Evolutionary conservation across 2,888 invertebrate genomes (phyloP).

Genomic region (Hirtodrosophila trivittata): DNA sequence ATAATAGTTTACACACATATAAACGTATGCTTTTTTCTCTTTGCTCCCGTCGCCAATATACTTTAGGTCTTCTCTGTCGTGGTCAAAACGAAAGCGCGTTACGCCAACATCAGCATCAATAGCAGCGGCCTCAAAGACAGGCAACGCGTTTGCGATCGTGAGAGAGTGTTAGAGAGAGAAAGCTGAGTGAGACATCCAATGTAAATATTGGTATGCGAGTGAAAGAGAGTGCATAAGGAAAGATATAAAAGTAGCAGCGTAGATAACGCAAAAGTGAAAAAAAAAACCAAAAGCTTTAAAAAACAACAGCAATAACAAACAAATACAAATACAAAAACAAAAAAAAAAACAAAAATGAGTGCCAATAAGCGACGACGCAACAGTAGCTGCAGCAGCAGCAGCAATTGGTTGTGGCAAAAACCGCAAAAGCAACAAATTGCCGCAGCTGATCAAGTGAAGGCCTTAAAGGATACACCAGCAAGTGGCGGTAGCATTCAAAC

Average conservation of each 20-base stretch:
- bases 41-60: slow-evolving; percentile 34
- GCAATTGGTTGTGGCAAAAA: neutral
- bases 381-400: slow-evolving; percentile 17
- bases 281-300: slow-evolving; percentile 6
- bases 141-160: slow-evolving; percentile 19
- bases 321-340: neutral
- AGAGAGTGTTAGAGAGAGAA: slow-evolving; percentile 23
- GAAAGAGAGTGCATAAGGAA: slow-evolving; percentile 22
- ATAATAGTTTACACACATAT: too few relatives aligned
- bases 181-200: slow-evolving; percentile 18
- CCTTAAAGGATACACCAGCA: slow-evolving; percentile 7
- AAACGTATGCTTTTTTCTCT: slow-evolving; percentile 49
- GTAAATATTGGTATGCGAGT: slow-evolving; percentile 24
- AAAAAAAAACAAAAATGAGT: slow-evolving; percentile 31
- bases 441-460: slow-evolving; percentile 22
- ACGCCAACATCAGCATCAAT: slow-evolving; percentile 13
- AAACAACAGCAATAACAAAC: slow-evolving; percentile 11
- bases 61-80: slow-evolving; percentile 57
- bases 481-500: slow-evolving; percentile 5
- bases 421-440: slow-evolving; percentile 16
- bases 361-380: slow-evolving; percentile 39
- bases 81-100: slow-evolving; percentile 64
- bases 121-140: slow-evolving; percentile 26
- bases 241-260: slow-evolving; percentile 12
- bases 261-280: slow-evolving; percentile 42